Evolutionary conservation across 2,888 invertebrate species (phyloP), one percentile per base, ranked within the genome.

Genomic region (Zhuqinia jingwanae): DNA sequence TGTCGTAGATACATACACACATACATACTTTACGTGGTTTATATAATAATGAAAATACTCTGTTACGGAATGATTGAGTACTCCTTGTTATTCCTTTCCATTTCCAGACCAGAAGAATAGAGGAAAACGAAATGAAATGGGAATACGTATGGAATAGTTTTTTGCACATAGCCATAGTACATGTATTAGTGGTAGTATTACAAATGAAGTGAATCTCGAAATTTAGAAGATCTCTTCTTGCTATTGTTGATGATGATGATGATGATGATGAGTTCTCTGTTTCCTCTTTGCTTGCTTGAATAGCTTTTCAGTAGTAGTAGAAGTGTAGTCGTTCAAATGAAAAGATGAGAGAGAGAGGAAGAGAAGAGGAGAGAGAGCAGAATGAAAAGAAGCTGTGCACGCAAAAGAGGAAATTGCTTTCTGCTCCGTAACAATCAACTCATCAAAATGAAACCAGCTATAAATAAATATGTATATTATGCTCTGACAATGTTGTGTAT

Each of bases 341-440:
- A 30, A 30, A 15, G 11, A 63, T 30, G 30, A 63, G 17, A 2
- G n/a, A 15, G 11, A 1, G 20, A 42, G 10, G 42, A 65, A 65
- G 65, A 36, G 22, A 15, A 42, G 20, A 65, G 20, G 42, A 42
- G 20, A 60, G 13, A 15, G 65, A 65, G 65, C n/a, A n/a, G n/a
- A n/a, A n/a, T n/a, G n/a, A n/a, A 65, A n/a, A 65, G 60, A 60
- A 27, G 27, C 60, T 56, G 50, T 50, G 17, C 42, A 65, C 42
- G 42, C 65, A 65, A 11, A 65, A 65, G 65, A 65, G 65, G 65
- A 65, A 65, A 65, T 65, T 65, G 65, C 65, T 65, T 65, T 65
- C 65, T 65, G 20, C 65, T 65, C 65, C 10, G 65, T 65, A 65
- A 65, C 65, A 65, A 65, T 65, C 65, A 65, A 65, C 42, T 65